Percentiles rank a stretch among this genome's conserved stretches.
Conservation (phyloP, 2,888 invertebrate genomes). For the Busseola fusca region DNA sequence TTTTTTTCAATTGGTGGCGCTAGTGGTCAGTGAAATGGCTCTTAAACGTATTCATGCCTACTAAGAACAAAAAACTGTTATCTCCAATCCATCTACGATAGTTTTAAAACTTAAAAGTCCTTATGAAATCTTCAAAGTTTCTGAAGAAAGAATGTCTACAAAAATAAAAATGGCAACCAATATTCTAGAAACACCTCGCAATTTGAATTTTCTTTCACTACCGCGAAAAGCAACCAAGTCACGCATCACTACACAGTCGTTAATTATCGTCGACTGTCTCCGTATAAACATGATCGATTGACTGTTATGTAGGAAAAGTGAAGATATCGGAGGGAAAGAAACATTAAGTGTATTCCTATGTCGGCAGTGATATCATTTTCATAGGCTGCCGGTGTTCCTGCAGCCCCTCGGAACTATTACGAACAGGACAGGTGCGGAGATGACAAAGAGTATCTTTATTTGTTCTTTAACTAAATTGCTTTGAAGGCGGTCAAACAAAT, state of each 20-base stretch:
- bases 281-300: slow-evolving; percentile 83
- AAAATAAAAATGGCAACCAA: background rate
- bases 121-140: background rate
- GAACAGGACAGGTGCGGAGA: slow-evolving; percentile 71
- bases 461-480: background rate
- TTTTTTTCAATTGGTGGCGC: no score
- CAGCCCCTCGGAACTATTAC: slow-evolving; percentile 76
- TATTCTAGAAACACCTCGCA: slow-evolving; percentile 28
- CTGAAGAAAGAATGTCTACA: background rate
- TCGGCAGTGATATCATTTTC: slow-evolving; percentile 87
- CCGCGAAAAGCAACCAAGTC: slow-evolving; percentile 46
- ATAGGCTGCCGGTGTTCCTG: slow-evolving; percentile 79
- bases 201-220: slow-evolving; percentile 55
- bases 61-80: background rate
- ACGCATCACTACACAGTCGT: slow-evolving; percentile 65
- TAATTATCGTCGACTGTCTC: slow-evolving; percentile 73
- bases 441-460: background rate
- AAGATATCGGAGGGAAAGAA: slow-evolving; percentile 83
- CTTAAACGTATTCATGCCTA: background rate
- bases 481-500: background rate
- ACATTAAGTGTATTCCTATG: slow-evolving; percentile 88
- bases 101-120: background rate
- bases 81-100: background rate
- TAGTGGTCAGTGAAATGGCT: no score
- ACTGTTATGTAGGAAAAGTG: slow-evolving; percentile 72